phyloP scores from a whole-genome alignment of 2,797 vertebrate genomes.

The Peromyscus aztecus region DNA sequence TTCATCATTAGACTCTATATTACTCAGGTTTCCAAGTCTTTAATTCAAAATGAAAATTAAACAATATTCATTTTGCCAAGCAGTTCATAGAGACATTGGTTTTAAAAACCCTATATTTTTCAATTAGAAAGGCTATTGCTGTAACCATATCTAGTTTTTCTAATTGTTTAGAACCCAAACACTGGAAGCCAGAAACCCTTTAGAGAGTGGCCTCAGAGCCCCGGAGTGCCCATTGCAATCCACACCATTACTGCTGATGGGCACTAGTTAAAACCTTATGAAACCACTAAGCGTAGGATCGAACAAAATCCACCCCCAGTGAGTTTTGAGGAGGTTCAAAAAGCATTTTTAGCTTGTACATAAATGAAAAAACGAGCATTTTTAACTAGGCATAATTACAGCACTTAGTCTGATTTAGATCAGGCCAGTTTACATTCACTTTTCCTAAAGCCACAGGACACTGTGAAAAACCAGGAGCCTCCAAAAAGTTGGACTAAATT shows the following conservation, averaged over 20 bases:
- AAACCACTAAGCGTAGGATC: conserved; percentile 79
- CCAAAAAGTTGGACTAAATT: not conserved
- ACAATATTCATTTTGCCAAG: conserved; percentile 86
- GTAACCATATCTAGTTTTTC: conserved; percentile 77
- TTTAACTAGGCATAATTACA: conserved; percentile 74
- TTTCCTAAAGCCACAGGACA: conserved; percentile 38
- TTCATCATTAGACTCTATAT: conserved; percentile 86
- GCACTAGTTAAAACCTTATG: conserved; percentile 81
- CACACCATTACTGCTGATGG: conserved; percentile 77
- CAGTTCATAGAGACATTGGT: conserved; percentile 82
- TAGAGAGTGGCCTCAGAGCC: conserved; percentile 73
- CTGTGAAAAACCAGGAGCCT: conserved; percentile 2
- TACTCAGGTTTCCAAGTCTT: conserved; percentile 90
- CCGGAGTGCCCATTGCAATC: conserved; percentile 74
- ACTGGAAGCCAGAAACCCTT: conserved; percentile 77
- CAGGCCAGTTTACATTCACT: conserved; percentile 66
- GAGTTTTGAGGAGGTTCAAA: conserved; percentile 81
- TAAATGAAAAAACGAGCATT: conserved; percentile 83
- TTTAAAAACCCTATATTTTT: conserved; percentile 82
- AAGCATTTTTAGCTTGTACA: conserved; percentile 74
- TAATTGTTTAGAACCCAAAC: conserved; percentile 83
- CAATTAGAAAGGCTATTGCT: conserved; percentile 82
- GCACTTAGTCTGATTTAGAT: conserved; percentile 79
- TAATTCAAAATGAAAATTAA: conserved; percentile 91
- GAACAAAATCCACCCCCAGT: conserved; percentile 69